Conservation (phyloP, 2,888 invertebrate species). For the Lithophane socia region DNA sequence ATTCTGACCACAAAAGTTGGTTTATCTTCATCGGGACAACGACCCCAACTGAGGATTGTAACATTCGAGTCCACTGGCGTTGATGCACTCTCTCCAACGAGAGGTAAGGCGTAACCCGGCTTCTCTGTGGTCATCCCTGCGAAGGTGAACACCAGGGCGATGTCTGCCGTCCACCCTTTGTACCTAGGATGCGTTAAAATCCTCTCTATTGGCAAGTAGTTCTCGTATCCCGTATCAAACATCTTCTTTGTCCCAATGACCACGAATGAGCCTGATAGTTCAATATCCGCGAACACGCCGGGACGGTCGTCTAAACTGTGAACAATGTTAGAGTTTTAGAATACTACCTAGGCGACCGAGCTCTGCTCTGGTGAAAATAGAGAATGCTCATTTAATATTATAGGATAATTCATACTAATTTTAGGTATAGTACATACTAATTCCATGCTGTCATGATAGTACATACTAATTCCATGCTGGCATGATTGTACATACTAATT, state of each 20-base stretch:
- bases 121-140: slow-evolving; percentile 80
- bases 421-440: no score
- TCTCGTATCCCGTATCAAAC: slow-evolving; percentile 80
- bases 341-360: background rate
- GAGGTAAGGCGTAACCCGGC: slow-evolving; percentile 73
- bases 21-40: slow-evolving; percentile 56
- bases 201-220: slow-evolving; percentile 81
- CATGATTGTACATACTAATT: no score
- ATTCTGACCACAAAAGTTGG: background rate
- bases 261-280: slow-evolving; percentile 80
- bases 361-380: no score
- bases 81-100: slow-evolving; percentile 70
- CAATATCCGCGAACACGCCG: slow-evolving; percentile 62
- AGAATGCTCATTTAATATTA: no score
- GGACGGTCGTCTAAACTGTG: slow-evolving; percentile 26
- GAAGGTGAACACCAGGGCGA: slow-evolving; percentile 79
- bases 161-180: slow-evolving; percentile 76
- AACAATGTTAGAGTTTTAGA: slow-evolving; percentile 4
- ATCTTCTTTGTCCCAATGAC: slow-evolving; percentile 80
- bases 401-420: no score
- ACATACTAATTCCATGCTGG: no score
- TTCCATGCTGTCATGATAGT: no score
- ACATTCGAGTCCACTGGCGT: slow-evolving; percentile 75
- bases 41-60: slow-evolving; percentile 79
- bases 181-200: slow-evolving; percentile 77